These are phyloP conservation scores for Andrena cerasifolii DNA, from an alignment of 1,140 invertebrate genomes.

Conservation along the genomic window DNA sequence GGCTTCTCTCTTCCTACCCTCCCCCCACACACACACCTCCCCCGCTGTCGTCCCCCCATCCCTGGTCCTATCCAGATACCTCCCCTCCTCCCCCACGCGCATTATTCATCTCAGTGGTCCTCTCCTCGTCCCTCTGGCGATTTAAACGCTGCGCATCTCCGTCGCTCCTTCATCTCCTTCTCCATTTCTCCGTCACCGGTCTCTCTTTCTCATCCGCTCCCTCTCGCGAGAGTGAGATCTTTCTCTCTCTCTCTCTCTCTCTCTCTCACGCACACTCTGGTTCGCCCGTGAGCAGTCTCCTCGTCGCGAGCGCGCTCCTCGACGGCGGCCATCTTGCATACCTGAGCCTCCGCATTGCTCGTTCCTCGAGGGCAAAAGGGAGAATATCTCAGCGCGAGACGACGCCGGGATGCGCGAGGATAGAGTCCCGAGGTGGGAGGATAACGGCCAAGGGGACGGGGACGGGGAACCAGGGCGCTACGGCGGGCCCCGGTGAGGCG, in stretches of 20 bases:
- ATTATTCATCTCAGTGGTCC: constrained; percentile 77
- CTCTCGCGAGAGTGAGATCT: too few relatives aligned
- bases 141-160: constrained; percentile 22
- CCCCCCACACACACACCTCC: constrained; percentile 26
- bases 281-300: constrained; percentile 48
- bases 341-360: constrained; percentile 82
- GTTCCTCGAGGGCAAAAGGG: constrained; percentile 83
- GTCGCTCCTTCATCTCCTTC: constrained; percentile 44
- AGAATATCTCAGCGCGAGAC: constrained; percentile 80
- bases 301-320: constrained; percentile 47
- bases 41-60: constrained; percentile 40
- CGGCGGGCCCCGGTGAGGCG: constrained; percentile 24
- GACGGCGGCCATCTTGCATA: constrained; percentile 81
- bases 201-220: constrained; percentile 49
- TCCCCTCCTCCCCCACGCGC: constrained; percentile 72
- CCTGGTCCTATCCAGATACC: constrained; percentile 14
- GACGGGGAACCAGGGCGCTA: constrained; percentile 35
- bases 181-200: constrained; percentile 42
- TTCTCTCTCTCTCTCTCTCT: constrained; percentile 44
- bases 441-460: constrained; percentile 55
- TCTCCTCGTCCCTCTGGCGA: constrained; percentile 24
- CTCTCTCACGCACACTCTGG: too few relatives aligned
- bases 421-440: constrained; percentile 66
- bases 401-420: constrained; percentile 65
- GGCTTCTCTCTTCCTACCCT: constrained; percentile 6